A percentile compares a stretch with the other conserved stretches of the same genome.
phyloP scores from a whole-genome alignment of 2,888 invertebrate genomes.

The Sinhomidia bicolor region DNA sequence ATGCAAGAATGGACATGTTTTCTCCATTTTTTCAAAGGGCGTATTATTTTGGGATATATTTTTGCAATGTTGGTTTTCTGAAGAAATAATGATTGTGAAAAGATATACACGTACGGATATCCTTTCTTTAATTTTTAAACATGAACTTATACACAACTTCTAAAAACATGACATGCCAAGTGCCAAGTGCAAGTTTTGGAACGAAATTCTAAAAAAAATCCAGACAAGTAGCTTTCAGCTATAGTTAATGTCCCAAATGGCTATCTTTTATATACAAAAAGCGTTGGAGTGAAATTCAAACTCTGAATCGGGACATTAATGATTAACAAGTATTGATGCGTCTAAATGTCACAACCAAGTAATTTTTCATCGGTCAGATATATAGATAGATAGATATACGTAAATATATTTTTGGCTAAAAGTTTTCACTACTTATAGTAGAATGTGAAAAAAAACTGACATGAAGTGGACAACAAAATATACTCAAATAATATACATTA shows the following conservation, averaged over 20 bases:
- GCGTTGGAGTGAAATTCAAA: constrained; percentile 40
- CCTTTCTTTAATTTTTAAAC: constrained; percentile 7
- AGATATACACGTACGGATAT: not conserved
- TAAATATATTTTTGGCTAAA: not conserved
- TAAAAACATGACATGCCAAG: not conserved
- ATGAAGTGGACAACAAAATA: constrained; percentile 55
- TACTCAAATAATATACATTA: constrained; percentile 33
- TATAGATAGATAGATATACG: too few relatives aligned
- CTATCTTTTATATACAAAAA: not conserved
- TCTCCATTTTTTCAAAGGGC: too few relatives aligned
- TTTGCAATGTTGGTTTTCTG: too few relatives aligned
- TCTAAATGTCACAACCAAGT: constrained; percentile 52
- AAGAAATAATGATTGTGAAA: too few relatives aligned
- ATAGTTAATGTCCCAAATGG: constrained; percentile 3
- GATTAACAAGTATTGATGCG: constrained; percentile 53
- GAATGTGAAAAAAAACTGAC: constrained; percentile 31
- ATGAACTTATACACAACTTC: constrained; percentile 1
- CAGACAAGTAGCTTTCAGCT: constrained; percentile 22
- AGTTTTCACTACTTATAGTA: too few relatives aligned
- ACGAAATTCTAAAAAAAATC: not conserved
- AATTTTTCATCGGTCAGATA: constrained; percentile 47
- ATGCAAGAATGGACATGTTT: too few relatives aligned
- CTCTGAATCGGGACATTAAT: constrained; percentile 37
- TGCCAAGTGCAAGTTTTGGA: not conserved
- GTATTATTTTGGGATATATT: too few relatives aligned